Base-by-base conservation (phyloP, 2,113 vertebrate genomes). In the Microcebus jonahi region DNA sequence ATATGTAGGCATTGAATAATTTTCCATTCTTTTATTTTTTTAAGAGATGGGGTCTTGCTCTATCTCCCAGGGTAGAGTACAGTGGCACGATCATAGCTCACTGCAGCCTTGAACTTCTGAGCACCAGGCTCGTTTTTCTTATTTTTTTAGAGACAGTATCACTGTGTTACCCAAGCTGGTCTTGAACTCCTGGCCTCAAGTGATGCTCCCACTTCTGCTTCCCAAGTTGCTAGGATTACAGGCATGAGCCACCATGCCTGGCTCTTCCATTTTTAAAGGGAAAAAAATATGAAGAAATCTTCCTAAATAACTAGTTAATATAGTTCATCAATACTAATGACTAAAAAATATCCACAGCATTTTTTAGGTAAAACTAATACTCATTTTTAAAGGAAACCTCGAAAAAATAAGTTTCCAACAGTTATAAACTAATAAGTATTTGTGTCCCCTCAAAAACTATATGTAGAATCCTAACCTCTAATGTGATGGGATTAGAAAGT, bases 301-400 rank as follows among this genome's bases (percentile, higher is more conserved):
- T 79, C 7, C 57, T 85, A 90, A 94, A 82, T 75, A 84, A 61
- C 13, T 25, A 85, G 23, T 39, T 84, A 39, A 75, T 68, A 77
- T 36, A 57, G 75, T 67, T 88, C 85, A 91, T 84, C 88, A 93
- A 71, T 48, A 89, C 25, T 67, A 65, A 9, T 36, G 17, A 88
- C 23, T 81, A 79, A 67, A 93, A 95, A 83, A 93, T 29, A 80
- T 7, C 25, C 57, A 50, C 2, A 86, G 4, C 2, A 96, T 63
- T 89, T 87, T 59, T 5, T 42, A 57, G 23, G 65, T 63, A 86
- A 57, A 93, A 81, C 13, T 81, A 71, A 81, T 7, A 3, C 1
- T 80, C 39, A 65, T 61, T 90, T 90, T 57, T 31, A 86, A 90
- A 89, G 42, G 29, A 96, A 81, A 55, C 5, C 42, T 94, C 23